Base-by-base conservation (phyloP, 2,113 vertebrate species). In the Thymallus thymallus region DNA sequence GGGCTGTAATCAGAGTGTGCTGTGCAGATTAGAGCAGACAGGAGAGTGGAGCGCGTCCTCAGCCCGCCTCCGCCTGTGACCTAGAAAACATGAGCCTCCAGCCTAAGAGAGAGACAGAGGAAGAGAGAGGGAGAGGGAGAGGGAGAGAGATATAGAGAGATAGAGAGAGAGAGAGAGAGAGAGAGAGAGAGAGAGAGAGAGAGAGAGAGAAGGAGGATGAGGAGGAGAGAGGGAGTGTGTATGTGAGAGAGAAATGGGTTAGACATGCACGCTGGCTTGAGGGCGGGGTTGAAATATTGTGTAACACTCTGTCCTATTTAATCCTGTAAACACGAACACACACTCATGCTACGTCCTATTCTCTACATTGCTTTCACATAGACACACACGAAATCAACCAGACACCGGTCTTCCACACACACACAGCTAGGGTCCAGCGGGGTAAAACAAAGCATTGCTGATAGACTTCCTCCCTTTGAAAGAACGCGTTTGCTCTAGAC, bases 261-360 rank as follows among this genome's bases (percentile, higher is more conserved):
- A 75, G 73, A 56, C 46, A 79, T 69, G 75, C 72, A 69, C 20
- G 29, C 74, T 73, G 75, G 68, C 30, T 48, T 68, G 32, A 74
- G 77, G 63, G 73, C 26, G 46, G 60, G 55, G 77, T 71, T 56
- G 65, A 71, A 69, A 60, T 72, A 70, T 84, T 85, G 72, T 80
- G 76, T 75, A 84, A 84, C 74, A 68, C 65, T 26, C 73, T 80
- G 73, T 80, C 75, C 75, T 80, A 71, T 73, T 85, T 85, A 65
- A 67, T 82, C 76, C 68, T 72, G 62, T 71, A 76, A 81, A 82
- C 63, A 68, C 48, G 26, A 58, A 66, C 60, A 66, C 22, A 64
- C 23, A 48, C 18, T 22, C 48, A 60, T 14, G 14, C 24, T 58
- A 18, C 4, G 20, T 23, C 12, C 22, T 45, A 30, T 80, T 80